Evolutionary conservation across 2,797 vertebrate species (phyloP).

Genomic region (Molossus molossus): DNA sequence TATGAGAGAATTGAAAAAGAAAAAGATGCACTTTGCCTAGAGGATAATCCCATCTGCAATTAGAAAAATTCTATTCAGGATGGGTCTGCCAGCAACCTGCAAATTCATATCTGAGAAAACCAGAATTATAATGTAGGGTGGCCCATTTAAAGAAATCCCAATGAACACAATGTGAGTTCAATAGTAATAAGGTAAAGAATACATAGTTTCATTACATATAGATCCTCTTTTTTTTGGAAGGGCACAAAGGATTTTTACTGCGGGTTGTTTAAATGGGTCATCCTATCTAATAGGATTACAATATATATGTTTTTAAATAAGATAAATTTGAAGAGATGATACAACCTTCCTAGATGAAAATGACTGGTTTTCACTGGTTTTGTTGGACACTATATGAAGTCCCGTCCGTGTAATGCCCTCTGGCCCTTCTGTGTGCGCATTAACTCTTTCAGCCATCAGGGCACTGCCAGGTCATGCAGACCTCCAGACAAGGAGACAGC

Average conservation of each 20-base stretch:
- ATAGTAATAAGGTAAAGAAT: constrained; percentile 66
- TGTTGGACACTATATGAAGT: neutral
- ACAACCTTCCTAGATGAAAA: constrained; percentile 12
- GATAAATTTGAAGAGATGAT: constrained; percentile 49
- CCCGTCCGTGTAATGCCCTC: neutral
- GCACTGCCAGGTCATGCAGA: constrained; percentile 57
- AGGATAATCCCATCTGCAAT: constrained; percentile 70
- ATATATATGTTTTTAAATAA: neutral
- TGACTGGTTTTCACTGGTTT: neutral
- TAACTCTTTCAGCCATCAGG: constrained; percentile 36
- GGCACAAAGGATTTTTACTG: constrained; percentile 45
- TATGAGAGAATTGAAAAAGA: constrained; percentile 38
- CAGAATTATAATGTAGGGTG: constrained; percentile 67
- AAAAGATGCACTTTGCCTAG: constrained; percentile 27
- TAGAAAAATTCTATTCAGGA: constrained; percentile 77
- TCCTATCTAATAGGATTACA: constrained; percentile 16
- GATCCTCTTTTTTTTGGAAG: constrained; percentile 57
- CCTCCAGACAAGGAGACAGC: constrained; percentile 11
- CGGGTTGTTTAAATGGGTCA: constrained; percentile 23
- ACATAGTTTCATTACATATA: neutral
- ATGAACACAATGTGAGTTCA: constrained; percentile 71
- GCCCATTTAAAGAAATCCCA: constrained; percentile 74
- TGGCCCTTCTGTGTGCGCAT: neutral
- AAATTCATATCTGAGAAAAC: constrained; percentile 74
- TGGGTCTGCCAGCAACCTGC: constrained; percentile 59